A percentile compares a stretch with the other conserved stretches of the same genome.
phyloP scores from a whole-genome alignment of 1,140 invertebrate genomes.

The Ceratina japonica region DNA sequence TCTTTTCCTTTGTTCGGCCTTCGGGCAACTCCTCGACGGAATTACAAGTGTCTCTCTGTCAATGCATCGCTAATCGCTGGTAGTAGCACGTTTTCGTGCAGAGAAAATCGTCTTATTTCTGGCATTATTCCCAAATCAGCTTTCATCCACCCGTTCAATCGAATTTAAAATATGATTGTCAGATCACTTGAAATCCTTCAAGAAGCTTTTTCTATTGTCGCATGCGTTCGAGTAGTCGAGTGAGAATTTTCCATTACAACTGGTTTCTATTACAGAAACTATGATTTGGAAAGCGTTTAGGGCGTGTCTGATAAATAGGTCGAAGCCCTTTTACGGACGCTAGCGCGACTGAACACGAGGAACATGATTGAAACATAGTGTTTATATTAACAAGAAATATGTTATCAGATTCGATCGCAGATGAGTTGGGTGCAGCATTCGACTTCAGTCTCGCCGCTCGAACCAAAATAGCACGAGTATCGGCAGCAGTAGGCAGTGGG shows the following conservation, averaged over 20 bases:
- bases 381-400: not conserved
- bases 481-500: not conserved
- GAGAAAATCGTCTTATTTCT: not conserved
- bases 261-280: constrained; percentile 11
- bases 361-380: not conserved
- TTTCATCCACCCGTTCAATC: not conserved
- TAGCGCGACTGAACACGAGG: too few species aligned
- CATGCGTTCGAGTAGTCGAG: too few species aligned
- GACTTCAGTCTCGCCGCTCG: not conserved
- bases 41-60: not conserved
- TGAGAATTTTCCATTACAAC: not conserved
- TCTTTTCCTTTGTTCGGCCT: constrained; percentile 5
- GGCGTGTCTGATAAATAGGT: constrained; percentile 28
- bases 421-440: not conserved
- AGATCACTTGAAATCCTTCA: not conserved
- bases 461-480: constrained; percentile 25
- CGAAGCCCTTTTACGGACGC: constrained; percentile 19
- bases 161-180: too few species aligned
- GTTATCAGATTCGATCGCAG: not conserved
- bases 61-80: not conserved
- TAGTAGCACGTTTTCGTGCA: not conserved
- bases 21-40: not conserved
- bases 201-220: too few species aligned
- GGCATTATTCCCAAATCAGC: not conserved
- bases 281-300: constrained; percentile 16